Evolutionary conservation across 2,888 invertebrate species (phyloP), one percentile per base, ranked within the genome.

Genomic region (Ormyrus pomaceus): DNA sequence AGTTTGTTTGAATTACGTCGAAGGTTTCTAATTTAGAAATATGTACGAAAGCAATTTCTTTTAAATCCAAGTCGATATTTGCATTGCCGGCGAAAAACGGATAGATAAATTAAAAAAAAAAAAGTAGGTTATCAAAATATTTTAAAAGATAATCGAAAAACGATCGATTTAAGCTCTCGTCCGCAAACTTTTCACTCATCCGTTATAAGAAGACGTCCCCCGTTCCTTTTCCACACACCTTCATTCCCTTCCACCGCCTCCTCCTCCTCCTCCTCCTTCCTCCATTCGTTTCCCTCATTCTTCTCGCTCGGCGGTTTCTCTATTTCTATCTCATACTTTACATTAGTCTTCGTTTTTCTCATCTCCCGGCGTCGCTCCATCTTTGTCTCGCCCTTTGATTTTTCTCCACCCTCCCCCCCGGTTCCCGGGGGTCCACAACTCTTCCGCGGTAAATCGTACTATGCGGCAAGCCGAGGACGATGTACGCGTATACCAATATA

Each of bases 301-400:
- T 74, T 59, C 66, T 72, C 58, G 71, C 66, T 50, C 65, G 62
- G 34, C 56, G 19, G 1, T 19, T 19, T 19, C 19, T 19, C 19
- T 19, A 19, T 19, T 19, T 19, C 19, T 19, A 19, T 19, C 19
- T 19, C 19, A 19, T 19, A 19, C 19, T 19, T 19, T 19, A 19
- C 19, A 19, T 19, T 19, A 19, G 19, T 19, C 19, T 19, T 19
- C 19, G 19, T 19, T 19, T 19, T 19, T 19, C 19, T 19, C 19
- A 19, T 19, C 19, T 19, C 69, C 55, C 75, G 58, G 45, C 65
- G 34, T 50, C 79, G 74, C 19, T 66, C 34, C 69, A 64, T 76
- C 80, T 72, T 55, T 65, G 73, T 77, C 66, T 71, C 68, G 55
- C 13, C 10, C 79, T 72, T 76, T 81, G 71, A 79, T 70, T 79